Base-by-base conservation (phyloP, 2,888 invertebrate genomes). In the Penaeus monodon region DNA sequence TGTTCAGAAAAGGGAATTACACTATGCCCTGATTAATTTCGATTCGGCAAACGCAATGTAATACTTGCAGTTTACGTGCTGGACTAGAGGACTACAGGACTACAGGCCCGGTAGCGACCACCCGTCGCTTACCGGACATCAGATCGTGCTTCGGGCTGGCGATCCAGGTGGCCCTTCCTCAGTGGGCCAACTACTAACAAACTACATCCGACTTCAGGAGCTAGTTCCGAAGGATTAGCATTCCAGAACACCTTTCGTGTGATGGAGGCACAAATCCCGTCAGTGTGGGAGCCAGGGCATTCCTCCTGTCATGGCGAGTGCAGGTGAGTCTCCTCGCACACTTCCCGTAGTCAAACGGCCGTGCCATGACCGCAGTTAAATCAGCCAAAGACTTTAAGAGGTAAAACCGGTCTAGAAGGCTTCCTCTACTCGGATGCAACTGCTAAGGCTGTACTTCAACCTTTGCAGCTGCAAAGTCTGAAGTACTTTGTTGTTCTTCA, bases 231-330 rank as follows among this genome's bases (percentile, higher is more conserved):
- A 44, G 44, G 10, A 10, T 10, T 44, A 10, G 44, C 44, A 44
- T 44, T 10, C 65, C 65, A 65, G 38, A 84, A 44, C 29, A 84
- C 27, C 29, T 77, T 0, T 22, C 12, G 14, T 22, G 63, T 24
- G 85, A 85, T 20, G 70, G 79, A 29, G 78, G 57, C 49, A 85
- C 82, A 27, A 82, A 73, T 63, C 33, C 49, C 22, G 70, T 38
- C 7, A 73, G 70, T 27, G 66, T 27, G 33, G 85, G 68, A n/a
- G 73, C 68, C 49, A 20, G 4, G n/a, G 73, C 57, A 4, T 83
- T 83, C 33, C 64, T 73, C 33, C 33, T 38, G 33, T 74, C 24
- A 33, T 74, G 24, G 38, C n/a, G 49, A 38, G 38, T 14, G 79
- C 68, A 17, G 20, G 0, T 6, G 70, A 24, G 70, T 57, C 3